Base-by-base conservation (phyloP, 2,888 invertebrate genomes). In the Mesodorylaimus sp. region DNA sequence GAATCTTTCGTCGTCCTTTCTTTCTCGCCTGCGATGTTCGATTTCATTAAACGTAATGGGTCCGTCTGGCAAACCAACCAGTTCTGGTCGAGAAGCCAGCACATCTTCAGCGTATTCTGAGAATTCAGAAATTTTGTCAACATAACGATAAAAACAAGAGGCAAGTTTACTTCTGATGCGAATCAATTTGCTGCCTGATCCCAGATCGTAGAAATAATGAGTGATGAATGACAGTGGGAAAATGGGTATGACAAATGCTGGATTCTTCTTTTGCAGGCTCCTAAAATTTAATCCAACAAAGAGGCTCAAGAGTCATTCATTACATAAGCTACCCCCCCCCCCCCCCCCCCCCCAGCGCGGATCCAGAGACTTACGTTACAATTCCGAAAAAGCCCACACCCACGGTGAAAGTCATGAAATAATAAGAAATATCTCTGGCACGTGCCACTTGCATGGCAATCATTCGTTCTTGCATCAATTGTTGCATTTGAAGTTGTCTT, bases 401-500 rank as follows among this genome's bases (percentile, higher is more conserved):
- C 42, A 74, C 58, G 63, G 78, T 80, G 68, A 82, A 82, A 10
- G 77, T 70, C 37, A 76, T 74, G 50, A 78, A 68, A 80, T 81
- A 83, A 58, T 78, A 74, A 61, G 81, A 79, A 23, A 80, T 68
- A 62, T 83, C 83, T 56, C 83, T 72, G 55, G 76, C 74, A 60
- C 76, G 73, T 1, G 83, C 79, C 52, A 81, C 74, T 65, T 78
- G 74, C 68, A 79, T 69, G 0, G 83, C 81, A 67, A 77, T 73
- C 68, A 78, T 74, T 53, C 81, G 71, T 64, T 82, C 80, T 61
- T 81, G 75, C 71, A 83, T 77, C 68, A 81, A 80, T 67, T 80
- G 79, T 66, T 79, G 79, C 74, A 83, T 75, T 63, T 82, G 81
- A 56, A 83, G 77, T 70, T 83, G 81, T 52, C 82, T 73, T 62